Conservation (phyloP, 1,140 invertebrate species). For the Pissodes strobi region DNA sequence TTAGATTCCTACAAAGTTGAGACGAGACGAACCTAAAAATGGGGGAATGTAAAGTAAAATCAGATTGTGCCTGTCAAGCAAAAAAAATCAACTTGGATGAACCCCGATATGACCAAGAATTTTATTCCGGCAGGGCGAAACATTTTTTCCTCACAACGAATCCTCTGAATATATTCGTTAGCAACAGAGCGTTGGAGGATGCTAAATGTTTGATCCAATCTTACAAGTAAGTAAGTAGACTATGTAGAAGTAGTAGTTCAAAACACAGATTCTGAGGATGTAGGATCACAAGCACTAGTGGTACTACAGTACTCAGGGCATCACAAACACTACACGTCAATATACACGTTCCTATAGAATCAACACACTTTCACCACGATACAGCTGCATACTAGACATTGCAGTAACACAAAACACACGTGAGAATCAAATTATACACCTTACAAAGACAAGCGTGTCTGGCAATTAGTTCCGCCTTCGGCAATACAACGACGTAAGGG, state of each 20-base stretch:
- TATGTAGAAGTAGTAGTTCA: not conserved
- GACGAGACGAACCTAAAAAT: too few species aligned
- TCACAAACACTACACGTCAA: not conserved
- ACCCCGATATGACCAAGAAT: constrained; percentile 85
- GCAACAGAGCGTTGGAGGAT: constrained; percentile 69
- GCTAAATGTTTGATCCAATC: constrained; percentile 74
- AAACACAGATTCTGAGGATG: not conserved
- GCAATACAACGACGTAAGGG: too few species aligned
- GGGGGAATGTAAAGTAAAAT: too few species aligned
- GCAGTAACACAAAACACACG: too few species aligned
- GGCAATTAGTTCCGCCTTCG: too few species aligned
- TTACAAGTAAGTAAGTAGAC: constrained; percentile 76
- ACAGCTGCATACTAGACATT: too few species aligned
- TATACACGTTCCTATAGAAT: too few species aligned
- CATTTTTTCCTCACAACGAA: constrained; percentile 93
- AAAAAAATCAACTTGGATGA: constrained; percentile 68
- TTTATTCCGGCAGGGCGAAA: constrained; percentile 82
- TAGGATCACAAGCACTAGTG: not conserved
- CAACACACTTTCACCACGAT: too few species aligned
- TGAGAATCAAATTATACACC: too few species aligned
- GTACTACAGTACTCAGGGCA: not conserved
- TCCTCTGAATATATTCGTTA: constrained; percentile 81
- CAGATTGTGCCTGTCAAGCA: not conserved
- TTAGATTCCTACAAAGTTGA: too few species aligned
- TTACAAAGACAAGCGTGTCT: too few species aligned